Base-by-base conservation (phyloP, 2,888 invertebrate species). In the Pantelozetes paolii region DNA sequence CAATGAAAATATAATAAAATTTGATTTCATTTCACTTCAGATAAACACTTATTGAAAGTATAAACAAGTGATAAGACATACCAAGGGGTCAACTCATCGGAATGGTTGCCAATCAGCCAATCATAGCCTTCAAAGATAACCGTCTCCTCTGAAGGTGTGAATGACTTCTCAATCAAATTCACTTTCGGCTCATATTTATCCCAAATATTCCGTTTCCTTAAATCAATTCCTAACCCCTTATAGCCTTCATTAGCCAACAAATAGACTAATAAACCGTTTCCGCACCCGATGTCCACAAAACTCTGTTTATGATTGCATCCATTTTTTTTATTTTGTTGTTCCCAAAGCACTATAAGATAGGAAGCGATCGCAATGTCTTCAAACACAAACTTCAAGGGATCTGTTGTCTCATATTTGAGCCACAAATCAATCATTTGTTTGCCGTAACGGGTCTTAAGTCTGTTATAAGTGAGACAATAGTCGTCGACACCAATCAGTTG, bases 41-140 rank as follows among this genome's bases (percentile, higher is more conserved):
- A n/a, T n/a, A n/a, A n/a, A n/a, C n/a, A n/a, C n/a, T n/a, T n/a
- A n/a, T n/a, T n/a, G n/a, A n/a, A n/a, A n/a, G n/a, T n/a, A 45
- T 45, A 2, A 45, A 45, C 18, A 45, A n/a, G 3, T 2, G 26
- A 62, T 26, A 11, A 59, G 11, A 62, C 30, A 30, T 18, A 62
- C 98, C 98, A 99, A 0, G 97, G 96, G 11, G 98, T 97, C n/a
- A 99, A 84, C 82, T 99, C 98, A 85, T 99, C 99, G 18, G 96
- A 95, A 85, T 99, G 99, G 83, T 99, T 99, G 71, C 98, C 99
- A 81, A 99, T 94, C 71, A 99, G 84, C 95, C 96, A 96, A 80
- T 94, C 90, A 36, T 86, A 86, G n/a, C 88, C 86, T 11, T 89
- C 87, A 80, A 90, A 92, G 59, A 87, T 80, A 2, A 62, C 2